phyloP scores from a whole-genome alignment of 2,797 vertebrate species.

The Thaleichthys pacificus region DNA sequence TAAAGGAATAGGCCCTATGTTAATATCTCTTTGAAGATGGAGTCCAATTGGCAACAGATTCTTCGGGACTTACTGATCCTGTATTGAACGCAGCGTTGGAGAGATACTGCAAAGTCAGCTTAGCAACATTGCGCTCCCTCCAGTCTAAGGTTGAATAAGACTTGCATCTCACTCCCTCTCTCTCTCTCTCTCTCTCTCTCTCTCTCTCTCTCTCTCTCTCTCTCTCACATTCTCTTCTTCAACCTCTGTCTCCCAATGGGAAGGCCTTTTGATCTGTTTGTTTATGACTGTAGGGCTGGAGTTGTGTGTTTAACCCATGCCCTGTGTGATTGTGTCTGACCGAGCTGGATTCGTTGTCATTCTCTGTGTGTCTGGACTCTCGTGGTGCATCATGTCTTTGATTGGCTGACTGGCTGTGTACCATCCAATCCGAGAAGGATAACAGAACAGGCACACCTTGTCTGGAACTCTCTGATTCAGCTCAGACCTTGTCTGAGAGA shows the following conservation, averaged over 20 bases:
- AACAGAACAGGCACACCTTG: too few relatives aligned
- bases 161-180: constrained; percentile 51
- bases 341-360: not conserved
- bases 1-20: constrained; percentile 69
- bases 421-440: too few relatives aligned
- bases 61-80: constrained; percentile 54
- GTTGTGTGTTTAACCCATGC: not conserved
- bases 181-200: constrained; percentile 52
- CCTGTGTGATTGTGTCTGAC: not conserved
- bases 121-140: constrained; percentile 43
- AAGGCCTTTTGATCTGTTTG: too few relatives aligned
- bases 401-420: constrained; percentile 4
- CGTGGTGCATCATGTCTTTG: too few relatives aligned
- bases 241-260: too few relatives aligned
- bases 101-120: constrained; percentile 70
- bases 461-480: too few relatives aligned
- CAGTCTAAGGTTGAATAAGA: constrained; percentile 36
- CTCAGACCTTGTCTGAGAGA: too few relatives aligned
- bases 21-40: constrained; percentile 78
- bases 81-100: constrained; percentile 36
- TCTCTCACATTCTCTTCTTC: not conserved
- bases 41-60: constrained; percentile 71
- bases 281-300: not conserved
- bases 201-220: constrained; percentile 6
- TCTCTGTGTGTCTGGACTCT: not conserved